These are phyloP conservation scores for Watsonalla binaria DNA, from an alignment of 2,888 invertebrate species.

Conservation along the genomic window DNA sequence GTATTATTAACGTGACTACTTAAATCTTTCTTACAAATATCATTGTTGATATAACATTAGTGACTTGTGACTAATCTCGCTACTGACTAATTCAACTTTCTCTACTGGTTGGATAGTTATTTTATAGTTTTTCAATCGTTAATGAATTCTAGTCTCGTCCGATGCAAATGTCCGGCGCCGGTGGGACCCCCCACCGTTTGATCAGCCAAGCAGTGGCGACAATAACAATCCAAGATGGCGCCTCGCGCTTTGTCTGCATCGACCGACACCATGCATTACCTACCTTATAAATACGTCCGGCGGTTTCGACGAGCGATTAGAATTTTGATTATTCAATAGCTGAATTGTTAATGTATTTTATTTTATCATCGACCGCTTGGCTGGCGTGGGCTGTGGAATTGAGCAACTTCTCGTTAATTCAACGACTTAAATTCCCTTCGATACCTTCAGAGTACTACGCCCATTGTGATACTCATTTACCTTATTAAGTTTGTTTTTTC, in stretches of 20 bases:
- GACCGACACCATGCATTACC: slow-evolving; percentile 45
- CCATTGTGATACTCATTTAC: too few relatives aligned
- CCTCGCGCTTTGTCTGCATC: slow-evolving; percentile 59
- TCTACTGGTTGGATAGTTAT: slow-evolving; percentile 13
- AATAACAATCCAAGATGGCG: slow-evolving; percentile 72
- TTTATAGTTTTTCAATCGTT: slow-evolving; percentile 39
- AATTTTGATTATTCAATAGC: slow-evolving; percentile 25
- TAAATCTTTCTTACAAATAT: too few relatives aligned
- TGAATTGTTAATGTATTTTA: slow-evolving; percentile 1
- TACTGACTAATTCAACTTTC: not conserved
- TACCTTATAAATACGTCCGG: slow-evolving; percentile 45
- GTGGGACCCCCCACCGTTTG: slow-evolving; percentile 70
- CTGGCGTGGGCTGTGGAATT: not conserved
- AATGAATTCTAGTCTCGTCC: slow-evolving; percentile 66
- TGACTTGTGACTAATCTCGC: not conserved
- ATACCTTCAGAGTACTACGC: not conserved
- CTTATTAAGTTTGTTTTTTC: too few relatives aligned
- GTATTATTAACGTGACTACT: too few relatives aligned
- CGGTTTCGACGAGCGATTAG: slow-evolving; percentile 58
- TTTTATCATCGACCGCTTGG: not conserved
- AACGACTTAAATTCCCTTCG: not conserved
- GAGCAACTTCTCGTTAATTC: not conserved
- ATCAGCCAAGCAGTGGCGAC: slow-evolving; percentile 58
- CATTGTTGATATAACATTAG: too few relatives aligned
- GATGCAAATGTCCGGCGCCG: slow-evolving; percentile 76